Evolutionary conservation across 2,888 invertebrate species (phyloP).

Genomic region (Rotaria magnacalcarata): DNA sequence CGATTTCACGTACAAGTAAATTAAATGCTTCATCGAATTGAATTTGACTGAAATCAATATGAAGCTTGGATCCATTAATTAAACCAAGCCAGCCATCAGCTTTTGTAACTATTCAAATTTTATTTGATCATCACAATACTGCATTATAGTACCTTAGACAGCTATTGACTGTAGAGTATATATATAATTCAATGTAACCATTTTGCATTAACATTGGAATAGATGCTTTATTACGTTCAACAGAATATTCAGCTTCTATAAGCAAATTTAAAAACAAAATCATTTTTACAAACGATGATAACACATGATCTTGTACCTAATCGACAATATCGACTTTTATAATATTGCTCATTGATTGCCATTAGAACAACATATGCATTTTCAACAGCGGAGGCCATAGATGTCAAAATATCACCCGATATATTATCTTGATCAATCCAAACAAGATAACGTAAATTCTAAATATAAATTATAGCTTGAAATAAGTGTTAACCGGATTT

Average conservation of each 20-base stretch:
- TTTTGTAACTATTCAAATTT: neutral
- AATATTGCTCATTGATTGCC: slow-evolving; percentile 8
- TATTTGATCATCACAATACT: too few relatives aligned
- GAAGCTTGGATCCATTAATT: slow-evolving; percentile 1
- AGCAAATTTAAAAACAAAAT: too few relatives aligned
- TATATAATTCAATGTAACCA: neutral
- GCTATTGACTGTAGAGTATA: too few relatives aligned
- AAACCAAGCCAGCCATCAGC: slow-evolving; percentile 13
- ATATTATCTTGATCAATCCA: slow-evolving; percentile 32
- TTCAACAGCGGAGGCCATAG: slow-evolving; percentile 37
- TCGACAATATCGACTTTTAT: slow-evolving; percentile 37
- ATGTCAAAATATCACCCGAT: neutral
- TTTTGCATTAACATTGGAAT: slow-evolving; percentile 31
- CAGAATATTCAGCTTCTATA: slow-evolving; percentile 36
- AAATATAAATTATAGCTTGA: neutral
- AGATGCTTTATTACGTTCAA: slow-evolving; percentile 19
- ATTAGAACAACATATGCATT: slow-evolving; percentile 37
- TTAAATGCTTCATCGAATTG: neutral
- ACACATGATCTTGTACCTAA: neutral
- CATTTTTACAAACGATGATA: too few relatives aligned
- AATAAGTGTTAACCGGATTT: neutral
- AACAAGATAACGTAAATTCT: neutral
- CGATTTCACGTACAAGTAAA: neutral
- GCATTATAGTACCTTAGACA: too few relatives aligned
- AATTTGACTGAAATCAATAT: neutral